These are phyloP conservation scores for Sebastes oblongus DNA, from an alignment of 2,797 vertebrate species.

Conservation along the genomic window DNA sequence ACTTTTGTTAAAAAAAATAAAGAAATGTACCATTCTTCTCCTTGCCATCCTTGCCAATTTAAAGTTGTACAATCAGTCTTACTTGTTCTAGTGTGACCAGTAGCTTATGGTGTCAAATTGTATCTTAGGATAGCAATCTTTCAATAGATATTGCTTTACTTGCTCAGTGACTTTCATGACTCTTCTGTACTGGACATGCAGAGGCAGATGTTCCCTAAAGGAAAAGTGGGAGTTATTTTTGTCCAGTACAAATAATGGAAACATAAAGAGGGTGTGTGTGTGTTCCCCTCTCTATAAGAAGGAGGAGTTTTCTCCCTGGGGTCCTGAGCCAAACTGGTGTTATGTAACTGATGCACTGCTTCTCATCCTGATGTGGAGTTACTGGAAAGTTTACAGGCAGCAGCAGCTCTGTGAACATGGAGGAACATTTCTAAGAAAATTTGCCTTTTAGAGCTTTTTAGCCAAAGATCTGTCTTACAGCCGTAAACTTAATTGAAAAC, in stretches of 20 bases:
- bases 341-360: slow-evolving; percentile 69
- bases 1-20: too few relatives aligned
- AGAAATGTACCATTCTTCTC: neutral
- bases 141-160: neutral
- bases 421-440: neutral
- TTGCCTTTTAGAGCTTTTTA: neutral
- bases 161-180: neutral
- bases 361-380: slow-evolving; percentile 51
- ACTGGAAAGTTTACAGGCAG: slow-evolving; percentile 35
- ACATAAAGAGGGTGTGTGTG: slow-evolving; percentile 36
- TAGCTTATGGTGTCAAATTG: neutral
- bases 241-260: slow-evolving; percentile 21
- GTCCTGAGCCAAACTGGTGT: slow-evolving; percentile 65
- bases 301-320: slow-evolving; percentile 70
- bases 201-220: neutral
- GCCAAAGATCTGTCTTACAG: neutral
- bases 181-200: neutral
- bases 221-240: slow-evolving; percentile 1
- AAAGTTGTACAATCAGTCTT: neutral
- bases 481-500: slow-evolving; percentile 17
- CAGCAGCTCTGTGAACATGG: neutral
- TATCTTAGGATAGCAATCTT: neutral
- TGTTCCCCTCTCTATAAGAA: slow-evolving; percentile 45
- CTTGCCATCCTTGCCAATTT: neutral
- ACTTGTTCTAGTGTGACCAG: too few relatives aligned